Evolutionary conservation across 2,888 invertebrate species (phyloP).

Genomic region (Saturnia pavonia): DNA sequence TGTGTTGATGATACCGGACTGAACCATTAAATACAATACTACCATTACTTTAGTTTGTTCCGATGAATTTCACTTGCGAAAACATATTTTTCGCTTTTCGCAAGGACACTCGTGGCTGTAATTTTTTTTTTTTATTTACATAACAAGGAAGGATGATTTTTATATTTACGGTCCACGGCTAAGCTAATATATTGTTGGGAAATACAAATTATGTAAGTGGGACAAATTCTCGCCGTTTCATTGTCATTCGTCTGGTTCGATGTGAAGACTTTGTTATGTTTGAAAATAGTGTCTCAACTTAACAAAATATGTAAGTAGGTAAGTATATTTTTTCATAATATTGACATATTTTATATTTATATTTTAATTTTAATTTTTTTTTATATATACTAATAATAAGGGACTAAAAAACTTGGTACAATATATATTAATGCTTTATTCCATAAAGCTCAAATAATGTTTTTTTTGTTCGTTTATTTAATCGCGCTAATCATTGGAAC

Average conservation of each 20-base stretch:
- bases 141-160: conserved; percentile 34
- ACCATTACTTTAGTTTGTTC: conserved; percentile 34
- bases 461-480: too few species aligned
- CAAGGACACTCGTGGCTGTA: conserved; percentile 31
- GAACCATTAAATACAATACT: conserved; percentile 49
- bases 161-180: conserved; percentile 27
- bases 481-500: too few species aligned
- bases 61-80: conserved; percentile 38
- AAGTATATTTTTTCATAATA: neutral
- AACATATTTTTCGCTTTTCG: conserved; percentile 33
- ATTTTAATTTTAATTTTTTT: neutral
- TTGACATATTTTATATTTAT: neutral
- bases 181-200: conserved; percentile 22
- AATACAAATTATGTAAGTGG: conserved; percentile 61
- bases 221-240: conserved; percentile 65
- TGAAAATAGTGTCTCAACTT: neutral
- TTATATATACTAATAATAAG: neutral
- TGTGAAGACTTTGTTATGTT: conserved; percentile 32
- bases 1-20: conserved; percentile 53
- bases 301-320: neutral
- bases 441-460: too few species aligned
- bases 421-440: too few species aligned
- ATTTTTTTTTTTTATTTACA: conserved; percentile 32
- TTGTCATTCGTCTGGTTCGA: conserved; percentile 51
- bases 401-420: too few species aligned